Percentiles rank a stretch among this genome's conserved stretches.
These are phyloP conservation scores for Sepioteuthis lessoniana DNA, from an alignment of 2,888 invertebrate species.

Conservation along the genomic window DNA sequence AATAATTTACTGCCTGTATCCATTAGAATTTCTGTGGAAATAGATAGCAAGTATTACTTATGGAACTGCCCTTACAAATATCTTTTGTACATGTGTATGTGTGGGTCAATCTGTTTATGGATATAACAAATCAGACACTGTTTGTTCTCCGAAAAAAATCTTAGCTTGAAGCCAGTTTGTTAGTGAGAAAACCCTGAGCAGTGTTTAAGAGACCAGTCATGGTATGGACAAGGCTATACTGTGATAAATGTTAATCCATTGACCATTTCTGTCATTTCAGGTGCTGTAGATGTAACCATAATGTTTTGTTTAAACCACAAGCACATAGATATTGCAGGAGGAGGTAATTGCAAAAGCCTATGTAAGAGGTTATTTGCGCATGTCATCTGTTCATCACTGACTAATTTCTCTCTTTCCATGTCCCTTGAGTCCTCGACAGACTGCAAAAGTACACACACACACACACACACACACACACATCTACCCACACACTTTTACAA, in stretches of 20 bases:
- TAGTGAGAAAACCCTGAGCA: not conserved
- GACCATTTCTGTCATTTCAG: conserved; percentile 47
- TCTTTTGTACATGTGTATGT: no score
- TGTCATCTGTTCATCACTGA: conserved; percentile 44
- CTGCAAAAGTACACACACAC: not conserved
- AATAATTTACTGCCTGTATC: no score
- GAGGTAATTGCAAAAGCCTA: conserved; percentile 47
- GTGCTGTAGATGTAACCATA: conserved; percentile 45
- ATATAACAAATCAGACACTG: no score
- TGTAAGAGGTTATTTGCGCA: conserved; percentile 48
- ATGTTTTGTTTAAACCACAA: conserved; percentile 47
- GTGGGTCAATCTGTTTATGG: no score
- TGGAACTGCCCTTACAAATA: no score
- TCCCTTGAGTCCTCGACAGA: no score
- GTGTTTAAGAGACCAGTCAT: conserved; percentile 16
- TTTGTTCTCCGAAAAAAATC: no score
- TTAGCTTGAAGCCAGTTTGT: no score
- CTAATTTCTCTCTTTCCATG: not conserved
- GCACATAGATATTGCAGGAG: conserved; percentile 44
- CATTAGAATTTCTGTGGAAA: no score
- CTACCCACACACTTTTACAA: no score
- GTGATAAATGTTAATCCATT: conserved; percentile 44
- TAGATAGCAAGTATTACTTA: no score
- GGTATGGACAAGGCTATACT: conserved; percentile 34
- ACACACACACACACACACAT: not conserved